These are phyloP conservation scores for Shargacucullia verbasci DNA, from an alignment of 2,888 invertebrate genomes.

Conservation along the genomic window DNA sequence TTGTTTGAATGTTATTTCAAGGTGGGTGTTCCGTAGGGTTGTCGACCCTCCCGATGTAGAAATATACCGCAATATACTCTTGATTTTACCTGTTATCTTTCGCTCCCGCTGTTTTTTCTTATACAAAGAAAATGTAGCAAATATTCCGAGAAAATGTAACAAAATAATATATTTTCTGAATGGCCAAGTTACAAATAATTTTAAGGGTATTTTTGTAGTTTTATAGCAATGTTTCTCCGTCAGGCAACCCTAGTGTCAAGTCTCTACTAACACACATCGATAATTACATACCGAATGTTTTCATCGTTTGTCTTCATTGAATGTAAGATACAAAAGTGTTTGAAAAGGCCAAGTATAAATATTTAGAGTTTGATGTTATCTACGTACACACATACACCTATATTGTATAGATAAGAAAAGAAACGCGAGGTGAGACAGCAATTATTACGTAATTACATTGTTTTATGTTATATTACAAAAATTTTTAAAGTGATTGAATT, in stretches of 20 bases:
- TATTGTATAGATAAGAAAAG: constrained; percentile 41
- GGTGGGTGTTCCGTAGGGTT: constrained; percentile 20
- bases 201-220: neutral
- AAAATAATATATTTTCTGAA: no score
- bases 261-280: constrained; percentile 22
- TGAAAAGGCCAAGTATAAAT: constrained; percentile 44
- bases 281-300: constrained; percentile 29
- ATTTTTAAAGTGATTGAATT: no score
- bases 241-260: constrained; percentile 34
- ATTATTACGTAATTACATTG: constrained; percentile 49
- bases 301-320: constrained; percentile 32
- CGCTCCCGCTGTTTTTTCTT: neutral
- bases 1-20: constrained; percentile 22
- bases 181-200: no score
- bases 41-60: neutral
- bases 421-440: constrained; percentile 42
- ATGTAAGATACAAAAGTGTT: constrained; percentile 41
- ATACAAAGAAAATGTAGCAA: no score
- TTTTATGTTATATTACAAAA: constrained; percentile 40
- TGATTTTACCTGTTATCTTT: neutral
- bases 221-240: neutral
- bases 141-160: no score
- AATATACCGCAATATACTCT: no score
- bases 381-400: constrained; percentile 23
- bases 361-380: constrained; percentile 50